Evolutionary conservation across 1,140 invertebrate species (phyloP).

Genomic region (Drosophila pectinifera): DNA sequence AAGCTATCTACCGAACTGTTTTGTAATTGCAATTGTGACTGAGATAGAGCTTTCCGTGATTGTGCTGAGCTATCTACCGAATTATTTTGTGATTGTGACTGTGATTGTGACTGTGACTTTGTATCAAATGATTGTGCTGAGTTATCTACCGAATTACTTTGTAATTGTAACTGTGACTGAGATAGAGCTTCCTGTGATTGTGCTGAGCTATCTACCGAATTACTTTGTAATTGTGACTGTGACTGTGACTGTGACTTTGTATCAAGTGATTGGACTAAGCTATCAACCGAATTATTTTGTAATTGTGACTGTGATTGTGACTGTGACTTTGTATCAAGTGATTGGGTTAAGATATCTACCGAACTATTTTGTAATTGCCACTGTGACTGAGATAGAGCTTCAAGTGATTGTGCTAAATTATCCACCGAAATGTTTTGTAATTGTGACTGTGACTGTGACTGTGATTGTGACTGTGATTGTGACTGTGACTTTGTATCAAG

Average conservation of each 20-base stretch:
- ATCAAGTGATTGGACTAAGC: background rate
- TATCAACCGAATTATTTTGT: background rate
- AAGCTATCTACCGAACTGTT: too few species aligned
- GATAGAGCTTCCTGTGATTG: background rate
- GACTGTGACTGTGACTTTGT: too few species aligned
- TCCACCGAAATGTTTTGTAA: background rate
- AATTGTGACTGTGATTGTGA: background rate
- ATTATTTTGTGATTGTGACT: background rate
- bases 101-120: too few species aligned
- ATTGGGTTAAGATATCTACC: background rate
- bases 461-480: background rate
- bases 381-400: background rate
- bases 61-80: background rate
- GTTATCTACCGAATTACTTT: too few species aligned
- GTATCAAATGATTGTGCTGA: too few species aligned
- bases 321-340: background rate
- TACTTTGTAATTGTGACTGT: background rate
- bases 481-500: fast-evolving
- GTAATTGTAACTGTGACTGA: too few species aligned
- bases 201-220: background rate
- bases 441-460: background rate
- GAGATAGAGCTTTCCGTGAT: background rate
- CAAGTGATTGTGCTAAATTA: background rate
- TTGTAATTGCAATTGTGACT: too few species aligned
- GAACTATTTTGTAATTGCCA: background rate